A percentile compares a stretch with the other conserved stretches of the same genome.
phyloP scores from a whole-genome alignment of 2,797 vertebrate genomes.

The Sphenopsis melanotis region DNA sequence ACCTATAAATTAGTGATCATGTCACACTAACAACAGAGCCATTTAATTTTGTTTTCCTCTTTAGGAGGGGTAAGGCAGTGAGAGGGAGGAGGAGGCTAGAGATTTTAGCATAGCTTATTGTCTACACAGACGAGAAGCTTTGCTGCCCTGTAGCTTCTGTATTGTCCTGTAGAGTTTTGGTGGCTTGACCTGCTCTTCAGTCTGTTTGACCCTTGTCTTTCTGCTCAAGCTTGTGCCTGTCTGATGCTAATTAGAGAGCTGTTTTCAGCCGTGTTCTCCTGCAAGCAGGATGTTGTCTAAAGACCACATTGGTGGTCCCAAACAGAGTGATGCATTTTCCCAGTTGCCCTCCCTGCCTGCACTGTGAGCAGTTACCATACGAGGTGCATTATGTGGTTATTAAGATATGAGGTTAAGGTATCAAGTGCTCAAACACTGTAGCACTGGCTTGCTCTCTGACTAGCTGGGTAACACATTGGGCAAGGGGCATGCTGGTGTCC shows the following conservation, averaged over 20 bases:
- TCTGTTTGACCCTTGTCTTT: conserved; percentile 72
- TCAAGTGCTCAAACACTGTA: not conserved
- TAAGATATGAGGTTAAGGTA: not conserved
- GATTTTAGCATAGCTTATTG: not conserved
- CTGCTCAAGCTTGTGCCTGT: conserved; percentile 72
- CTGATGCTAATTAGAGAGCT: conserved; percentile 81
- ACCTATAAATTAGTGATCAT: conserved; percentile 61
- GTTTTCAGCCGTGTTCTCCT: conserved; percentile 67
- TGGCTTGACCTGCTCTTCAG: conserved; percentile 70
- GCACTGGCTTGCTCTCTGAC: rapidly evolving
- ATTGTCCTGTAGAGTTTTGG: conserved; percentile 61
- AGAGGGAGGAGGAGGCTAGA: not conserved
- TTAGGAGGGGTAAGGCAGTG: not conserved
- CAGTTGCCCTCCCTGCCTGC: conserved; percentile 27
- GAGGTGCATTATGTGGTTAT: not conserved
- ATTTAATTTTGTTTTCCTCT: conserved; percentile 41
- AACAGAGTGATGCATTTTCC: not conserved
- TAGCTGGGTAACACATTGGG: not conserved
- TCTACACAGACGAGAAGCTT: conserved; percentile 18
- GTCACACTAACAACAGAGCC: conserved; percentile 21
- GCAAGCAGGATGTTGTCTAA: conserved; percentile 56
- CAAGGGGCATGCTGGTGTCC: not conserved
- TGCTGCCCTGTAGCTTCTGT: conserved; percentile 53
- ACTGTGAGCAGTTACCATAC: not conserved
- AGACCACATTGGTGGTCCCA: conserved; percentile 74